phyloP scores from a whole-genome alignment of 2,797 vertebrate genomes.

The Cygnus olor region DNA sequence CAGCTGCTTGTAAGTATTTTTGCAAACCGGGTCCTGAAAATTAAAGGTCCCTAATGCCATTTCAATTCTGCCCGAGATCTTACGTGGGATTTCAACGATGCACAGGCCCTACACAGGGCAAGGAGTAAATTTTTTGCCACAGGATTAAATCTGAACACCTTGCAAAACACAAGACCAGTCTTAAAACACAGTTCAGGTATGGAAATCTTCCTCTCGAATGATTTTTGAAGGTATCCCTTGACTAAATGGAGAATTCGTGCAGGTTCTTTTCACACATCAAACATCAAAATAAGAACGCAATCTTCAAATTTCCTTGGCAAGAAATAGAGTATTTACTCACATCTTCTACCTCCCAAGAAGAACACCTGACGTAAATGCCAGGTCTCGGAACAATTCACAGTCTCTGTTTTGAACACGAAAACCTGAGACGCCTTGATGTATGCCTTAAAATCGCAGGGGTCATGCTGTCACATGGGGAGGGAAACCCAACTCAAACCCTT shows the following conservation, averaged over 20 bases:
- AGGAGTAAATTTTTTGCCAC: neutral
- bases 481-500: neutral
- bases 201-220: neutral
- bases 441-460: neutral
- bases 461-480: neutral
- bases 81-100: neutral
- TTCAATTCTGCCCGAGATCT: neutral
- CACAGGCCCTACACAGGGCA: neutral
- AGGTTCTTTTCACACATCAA: neutral
- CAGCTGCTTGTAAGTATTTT: neutral
- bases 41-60: neutral
- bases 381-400: neutral
- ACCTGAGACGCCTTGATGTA: neutral
- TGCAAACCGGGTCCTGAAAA: neutral
- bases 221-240: neutral
- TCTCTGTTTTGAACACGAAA: neutral
- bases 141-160: neutral
- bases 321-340: neutral
- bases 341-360: neutral
- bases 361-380: neutral
- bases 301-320: neutral
- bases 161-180: neutral
- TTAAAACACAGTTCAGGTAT: neutral
- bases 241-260: neutral
- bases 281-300: neutral